Percentiles rank a stretch among this genome's conserved stretches.
Evolutionary conservation across 2,797 vertebrate genomes (phyloP).

Genomic region (Todus mexicanus): DNA sequence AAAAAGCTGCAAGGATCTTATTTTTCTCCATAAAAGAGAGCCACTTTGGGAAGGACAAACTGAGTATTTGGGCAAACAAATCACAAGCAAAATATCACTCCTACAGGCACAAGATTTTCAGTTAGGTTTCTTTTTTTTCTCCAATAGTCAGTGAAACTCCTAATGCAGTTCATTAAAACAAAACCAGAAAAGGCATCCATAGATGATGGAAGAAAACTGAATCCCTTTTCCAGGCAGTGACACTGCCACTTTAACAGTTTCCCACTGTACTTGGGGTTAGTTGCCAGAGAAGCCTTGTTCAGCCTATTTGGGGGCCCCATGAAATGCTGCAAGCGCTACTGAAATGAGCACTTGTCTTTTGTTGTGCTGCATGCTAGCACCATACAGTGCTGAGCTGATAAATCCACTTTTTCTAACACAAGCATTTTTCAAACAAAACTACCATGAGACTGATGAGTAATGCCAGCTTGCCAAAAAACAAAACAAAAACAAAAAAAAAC

Average conservation of each 20-base stretch:
- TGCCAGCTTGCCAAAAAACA: slow-evolving; percentile 83
- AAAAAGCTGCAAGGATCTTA: not conserved
- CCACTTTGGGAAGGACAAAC: not conserved
- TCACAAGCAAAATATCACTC: not conserved
- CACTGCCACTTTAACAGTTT: slow-evolving; percentile 67
- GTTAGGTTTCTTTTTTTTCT: not conserved
- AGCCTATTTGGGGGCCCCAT: slow-evolving; percentile 74
- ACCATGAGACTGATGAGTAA: slow-evolving; percentile 81
- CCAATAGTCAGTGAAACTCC: not conserved
- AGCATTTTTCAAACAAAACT: slow-evolving; percentile 91
- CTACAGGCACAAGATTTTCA: not conserved
- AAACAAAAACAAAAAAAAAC: not conserved
- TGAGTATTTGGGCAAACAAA: not conserved
- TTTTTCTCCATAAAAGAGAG: not conserved
- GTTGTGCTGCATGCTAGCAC: slow-evolving; percentile 83
- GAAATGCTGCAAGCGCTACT: slow-evolving; percentile 75
- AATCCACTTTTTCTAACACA: slow-evolving; percentile 84
- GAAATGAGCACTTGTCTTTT: slow-evolving; percentile 80
- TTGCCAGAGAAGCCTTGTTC: slow-evolving; percentile 74
- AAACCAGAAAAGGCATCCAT: not conserved
- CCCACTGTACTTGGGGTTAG: slow-evolving; percentile 63
- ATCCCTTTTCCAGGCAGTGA: slow-evolving; percentile 28
- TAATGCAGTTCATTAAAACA: not conserved
- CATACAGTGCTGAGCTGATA: slow-evolving; percentile 86
- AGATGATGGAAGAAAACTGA: not conserved